Evolutionary conservation across 2,888 invertebrate genomes (phyloP).

Genomic region (Rhaphigaster nebulosa): DNA sequence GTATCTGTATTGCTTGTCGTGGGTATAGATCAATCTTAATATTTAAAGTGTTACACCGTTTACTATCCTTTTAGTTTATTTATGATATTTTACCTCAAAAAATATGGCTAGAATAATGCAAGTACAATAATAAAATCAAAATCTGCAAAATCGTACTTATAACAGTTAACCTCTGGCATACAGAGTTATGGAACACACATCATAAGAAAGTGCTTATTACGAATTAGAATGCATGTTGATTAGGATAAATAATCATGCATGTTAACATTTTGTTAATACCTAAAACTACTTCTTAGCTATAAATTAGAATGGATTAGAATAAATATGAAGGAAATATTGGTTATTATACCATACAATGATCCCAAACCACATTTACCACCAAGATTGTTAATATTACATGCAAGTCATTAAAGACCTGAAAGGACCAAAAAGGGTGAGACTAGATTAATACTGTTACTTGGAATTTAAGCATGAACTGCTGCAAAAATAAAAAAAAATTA

Average conservation of each 20-base stretch:
- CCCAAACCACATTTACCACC: conserved; percentile 8
- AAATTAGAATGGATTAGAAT: neutral
- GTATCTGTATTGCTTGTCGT: too few species aligned
- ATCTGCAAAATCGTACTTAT: too few species aligned
- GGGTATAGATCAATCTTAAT: too few species aligned
- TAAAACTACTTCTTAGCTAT: neutral
- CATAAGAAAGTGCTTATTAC: neutral
- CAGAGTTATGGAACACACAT: too few species aligned
- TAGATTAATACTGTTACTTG: conserved; percentile 28
- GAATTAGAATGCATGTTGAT: neutral
- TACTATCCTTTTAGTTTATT: too few species aligned
- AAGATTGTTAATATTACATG: conserved; percentile 7
- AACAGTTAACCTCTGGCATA: too few species aligned
- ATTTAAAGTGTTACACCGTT: too few species aligned
- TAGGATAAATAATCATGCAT: neutral
- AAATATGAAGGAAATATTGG: neutral
- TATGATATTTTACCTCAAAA: too few species aligned
- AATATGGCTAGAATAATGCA: too few species aligned
- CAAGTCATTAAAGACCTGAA: conserved; percentile 5
- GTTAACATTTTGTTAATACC: neutral
- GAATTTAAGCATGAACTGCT: neutral
- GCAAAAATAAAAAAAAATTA: conserved; percentile 50
- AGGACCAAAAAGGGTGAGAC: conserved; percentile 8
- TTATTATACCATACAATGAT: neutral
- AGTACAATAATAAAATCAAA: too few species aligned